phyloP scores from a whole-genome alignment of 2,797 vertebrate species.

The Moxostoma hubbsi region DNA sequence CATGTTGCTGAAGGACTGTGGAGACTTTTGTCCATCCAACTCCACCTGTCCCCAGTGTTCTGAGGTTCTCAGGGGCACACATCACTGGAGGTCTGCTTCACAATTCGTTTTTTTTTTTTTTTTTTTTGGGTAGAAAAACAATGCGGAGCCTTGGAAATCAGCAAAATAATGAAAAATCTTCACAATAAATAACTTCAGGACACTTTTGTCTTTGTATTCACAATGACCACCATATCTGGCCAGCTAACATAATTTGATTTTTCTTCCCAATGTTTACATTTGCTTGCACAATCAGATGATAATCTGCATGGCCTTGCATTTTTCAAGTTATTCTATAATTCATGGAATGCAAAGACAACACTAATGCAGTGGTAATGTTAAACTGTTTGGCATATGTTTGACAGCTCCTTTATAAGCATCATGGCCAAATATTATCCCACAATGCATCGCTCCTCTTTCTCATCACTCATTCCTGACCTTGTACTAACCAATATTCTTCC shows the following conservation, averaged over 20 bases:
- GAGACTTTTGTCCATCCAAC: slow-evolving; percentile 17
- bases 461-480: slow-evolving; percentile 56
- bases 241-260: slow-evolving; percentile 1
- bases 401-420: slow-evolving; percentile 20
- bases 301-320: slow-evolving; percentile 13
- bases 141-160: background rate
- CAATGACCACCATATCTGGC: slow-evolving; percentile 3
- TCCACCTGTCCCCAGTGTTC: slow-evolving; percentile 48
- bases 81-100: slow-evolving; percentile 21
- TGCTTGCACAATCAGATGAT: slow-evolving; percentile 1
- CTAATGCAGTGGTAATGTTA: slow-evolving; percentile 27
- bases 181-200: slow-evolving; percentile 6
- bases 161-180: slow-evolving; percentile 16
- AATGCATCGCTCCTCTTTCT: slow-evolving; percentile 50
- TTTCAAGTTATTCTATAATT: slow-evolving; percentile 21
- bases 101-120: background rate
- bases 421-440: slow-evolving; percentile 53
- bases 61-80: slow-evolving; percentile 9
- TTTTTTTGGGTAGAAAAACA: no score
- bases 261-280: slow-evolving; percentile 23
- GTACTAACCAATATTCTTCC: slow-evolving; percentile 69
- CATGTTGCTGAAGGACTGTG: slow-evolving; percentile 20
- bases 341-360: slow-evolving; percentile 12
- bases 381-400: slow-evolving; percentile 25
- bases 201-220: slow-evolving; percentile 5